Conservation (phyloP, 1,140 invertebrate genomes). For the Nilaparvata lugens region DNA sequence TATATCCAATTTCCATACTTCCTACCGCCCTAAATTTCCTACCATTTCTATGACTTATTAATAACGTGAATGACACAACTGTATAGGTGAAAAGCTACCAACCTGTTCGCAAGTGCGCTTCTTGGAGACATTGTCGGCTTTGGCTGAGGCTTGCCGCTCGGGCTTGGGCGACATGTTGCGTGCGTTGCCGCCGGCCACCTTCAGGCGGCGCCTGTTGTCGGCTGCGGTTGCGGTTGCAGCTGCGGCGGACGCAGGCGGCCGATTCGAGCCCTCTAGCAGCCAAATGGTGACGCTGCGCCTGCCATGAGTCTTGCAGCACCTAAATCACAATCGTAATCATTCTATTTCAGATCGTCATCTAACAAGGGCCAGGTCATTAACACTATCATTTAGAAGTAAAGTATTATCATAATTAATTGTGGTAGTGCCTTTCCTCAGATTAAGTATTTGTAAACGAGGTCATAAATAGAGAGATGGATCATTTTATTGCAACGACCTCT, state of each 20-base stretch:
- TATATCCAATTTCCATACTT: no score
- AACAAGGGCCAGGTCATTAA: not conserved
- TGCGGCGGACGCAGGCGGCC: constrained; percentile 7
- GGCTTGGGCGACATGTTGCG: constrained; percentile 3
- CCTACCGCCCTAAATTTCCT: no score
- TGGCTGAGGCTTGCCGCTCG: not conserved
- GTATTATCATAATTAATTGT: not conserved
- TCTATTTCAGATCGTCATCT: not conserved
- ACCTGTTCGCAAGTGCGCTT: constrained; percentile 4
- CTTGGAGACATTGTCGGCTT: constrained; percentile 9
- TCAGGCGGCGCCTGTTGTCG: constrained; percentile 9
- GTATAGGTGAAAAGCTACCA: no score
- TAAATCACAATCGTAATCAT: no score
- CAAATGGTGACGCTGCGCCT: constrained; percentile 25
- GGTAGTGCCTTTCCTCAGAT: no score
- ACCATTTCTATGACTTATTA: no score
- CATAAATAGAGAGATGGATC: no score
- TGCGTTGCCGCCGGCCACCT: constrained; percentile 13
- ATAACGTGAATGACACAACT: no score
- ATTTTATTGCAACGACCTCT: no score
- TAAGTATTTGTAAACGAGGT: no score
- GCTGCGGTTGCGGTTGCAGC: constrained; percentile 12
- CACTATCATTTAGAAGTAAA: not conserved
- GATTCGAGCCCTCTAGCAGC: constrained; percentile 17
- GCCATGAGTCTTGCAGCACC: constrained; percentile 25